These are phyloP conservation scores for Blastomussa wellsi DNA, from an alignment of 92 coral and sea anemone genomes.

Conservation along the genomic window DNA sequence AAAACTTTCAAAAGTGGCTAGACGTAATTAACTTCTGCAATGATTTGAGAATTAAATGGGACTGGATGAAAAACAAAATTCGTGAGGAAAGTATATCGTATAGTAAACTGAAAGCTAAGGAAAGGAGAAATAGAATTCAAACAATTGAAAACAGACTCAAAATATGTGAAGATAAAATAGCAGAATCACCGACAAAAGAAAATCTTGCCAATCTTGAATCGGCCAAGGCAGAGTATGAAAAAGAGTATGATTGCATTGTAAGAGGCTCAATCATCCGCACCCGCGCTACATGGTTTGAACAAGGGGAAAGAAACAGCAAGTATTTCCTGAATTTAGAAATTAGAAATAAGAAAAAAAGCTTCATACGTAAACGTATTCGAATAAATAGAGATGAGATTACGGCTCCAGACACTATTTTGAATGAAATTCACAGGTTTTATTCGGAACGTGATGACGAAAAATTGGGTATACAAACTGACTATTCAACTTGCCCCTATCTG, in stretches of 20 bases:
- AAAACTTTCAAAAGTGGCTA: no score
- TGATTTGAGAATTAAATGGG: no score
- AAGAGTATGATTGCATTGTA: constrained; percentile 18
- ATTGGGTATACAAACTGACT: constrained; percentile 8
- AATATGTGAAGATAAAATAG: background rate
- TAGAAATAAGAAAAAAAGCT: constrained; percentile 13
- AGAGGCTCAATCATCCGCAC: constrained; percentile 36
- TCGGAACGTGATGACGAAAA: constrained; percentile 26
- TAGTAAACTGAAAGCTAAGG: no score
- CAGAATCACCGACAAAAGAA: constrained; percentile 26
- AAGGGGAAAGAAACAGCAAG: constrained; percentile 30
- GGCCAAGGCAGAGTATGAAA: constrained; percentile 25
- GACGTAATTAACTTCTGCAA: no score
- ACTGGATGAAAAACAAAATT: no score
- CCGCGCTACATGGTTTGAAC: constrained; percentile 45
- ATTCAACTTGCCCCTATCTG: constrained; percentile 1
- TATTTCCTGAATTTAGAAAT: no score
- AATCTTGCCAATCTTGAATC: constrained; percentile 24
- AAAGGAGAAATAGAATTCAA: no score
- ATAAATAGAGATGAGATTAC: constrained; percentile 6
- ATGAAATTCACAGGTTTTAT: constrained; percentile 11
- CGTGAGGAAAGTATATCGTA: no score
- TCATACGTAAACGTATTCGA: constrained; percentile 3
- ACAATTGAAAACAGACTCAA: constrained; percentile 10
- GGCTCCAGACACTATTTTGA: background rate